Percentiles rank a stretch among this genome's conserved stretches.
These are phyloP conservation scores for Delphinus delphis DNA, from an alignment of 2,113 vertebrate species.

Conservation along the genomic window DNA sequence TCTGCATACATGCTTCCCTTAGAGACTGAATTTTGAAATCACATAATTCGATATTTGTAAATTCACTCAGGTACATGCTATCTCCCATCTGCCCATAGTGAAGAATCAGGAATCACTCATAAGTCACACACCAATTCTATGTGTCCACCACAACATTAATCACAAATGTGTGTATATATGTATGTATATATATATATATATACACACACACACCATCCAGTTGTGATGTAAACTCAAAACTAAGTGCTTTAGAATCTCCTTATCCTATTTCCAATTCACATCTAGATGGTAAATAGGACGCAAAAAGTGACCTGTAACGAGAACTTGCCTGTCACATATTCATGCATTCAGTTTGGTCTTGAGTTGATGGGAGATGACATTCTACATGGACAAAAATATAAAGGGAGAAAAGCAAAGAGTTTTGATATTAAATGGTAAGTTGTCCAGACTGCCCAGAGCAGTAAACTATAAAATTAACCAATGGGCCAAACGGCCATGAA, in stretches of 20 bases:
- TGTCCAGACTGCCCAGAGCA: neutral
- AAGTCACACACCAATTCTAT: neutral
- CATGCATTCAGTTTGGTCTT: neutral
- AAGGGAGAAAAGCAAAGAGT: neutral
- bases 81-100: neutral
- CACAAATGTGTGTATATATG: neutral
- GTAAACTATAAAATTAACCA: neutral
- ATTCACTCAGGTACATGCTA: slow-evolving; percentile 43
- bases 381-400: neutral
- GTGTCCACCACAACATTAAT: neutral
- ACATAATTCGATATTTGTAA: slow-evolving; percentile 51
- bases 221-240: neutral
- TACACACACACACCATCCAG: neutral
- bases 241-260: neutral
- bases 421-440: neutral
- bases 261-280: neutral
- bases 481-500: neutral
- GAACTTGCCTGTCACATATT: neutral
- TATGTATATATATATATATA: too few species aligned
- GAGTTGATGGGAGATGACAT: neutral
- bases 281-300: neutral
- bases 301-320: neutral
- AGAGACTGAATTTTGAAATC: slow-evolving; percentile 58
- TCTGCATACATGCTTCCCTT: slow-evolving; percentile 30
- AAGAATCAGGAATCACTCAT: slow-evolving; percentile 23